These are phyloP conservation scores for Helicorthomorpha holstii DNA, from an alignment of 1,140 invertebrate genomes.

Conservation along the genomic window DNA sequence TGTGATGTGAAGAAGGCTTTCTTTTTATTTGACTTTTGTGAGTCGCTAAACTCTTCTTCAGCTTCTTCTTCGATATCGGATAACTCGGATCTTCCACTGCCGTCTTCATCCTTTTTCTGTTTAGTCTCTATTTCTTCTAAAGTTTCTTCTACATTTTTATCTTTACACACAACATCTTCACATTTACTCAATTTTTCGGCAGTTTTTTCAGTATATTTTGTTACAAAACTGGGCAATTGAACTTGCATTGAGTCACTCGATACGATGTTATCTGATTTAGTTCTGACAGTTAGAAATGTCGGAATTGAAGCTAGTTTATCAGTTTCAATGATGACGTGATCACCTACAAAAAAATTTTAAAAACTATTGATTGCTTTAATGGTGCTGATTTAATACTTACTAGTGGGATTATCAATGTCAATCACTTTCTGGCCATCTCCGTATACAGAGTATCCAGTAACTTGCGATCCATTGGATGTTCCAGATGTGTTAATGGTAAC, in stretches of 20 bases:
- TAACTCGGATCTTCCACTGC: slow-evolving; percentile 25
- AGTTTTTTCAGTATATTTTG: neutral
- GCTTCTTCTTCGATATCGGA: slow-evolving; percentile 33
- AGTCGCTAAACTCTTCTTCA: slow-evolving; percentile 20
- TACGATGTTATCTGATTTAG: slow-evolving; percentile 84
- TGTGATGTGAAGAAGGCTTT: slow-evolving; percentile 9
- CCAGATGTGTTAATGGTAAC: slow-evolving; percentile 58
- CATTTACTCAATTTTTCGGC: neutral
- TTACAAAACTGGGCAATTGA: slow-evolving; percentile 53
- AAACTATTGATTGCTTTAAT: neutral
- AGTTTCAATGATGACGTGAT: slow-evolving; percentile 90
- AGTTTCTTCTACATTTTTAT: neutral
- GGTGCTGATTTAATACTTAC: slow-evolving; percentile 29
- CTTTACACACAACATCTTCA: neutral
- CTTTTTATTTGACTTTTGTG: slow-evolving; percentile 10
- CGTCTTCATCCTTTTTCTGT: slow-evolving; percentile 3
- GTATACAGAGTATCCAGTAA: slow-evolving; percentile 94
- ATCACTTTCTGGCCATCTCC: slow-evolving; percentile 95
- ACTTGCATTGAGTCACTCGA: slow-evolving; percentile 83
- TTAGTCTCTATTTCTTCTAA: neutral
- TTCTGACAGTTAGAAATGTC: slow-evolving; percentile 84
- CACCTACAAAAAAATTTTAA: slow-evolving; percentile 36
- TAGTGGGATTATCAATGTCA: slow-evolving; percentile 90
- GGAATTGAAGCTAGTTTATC: slow-evolving; percentile 74
- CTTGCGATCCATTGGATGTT: slow-evolving; percentile 51